Base-by-base conservation (phyloP, 64 coral and sea anemone species). In the Montipora foliosa region DNA sequence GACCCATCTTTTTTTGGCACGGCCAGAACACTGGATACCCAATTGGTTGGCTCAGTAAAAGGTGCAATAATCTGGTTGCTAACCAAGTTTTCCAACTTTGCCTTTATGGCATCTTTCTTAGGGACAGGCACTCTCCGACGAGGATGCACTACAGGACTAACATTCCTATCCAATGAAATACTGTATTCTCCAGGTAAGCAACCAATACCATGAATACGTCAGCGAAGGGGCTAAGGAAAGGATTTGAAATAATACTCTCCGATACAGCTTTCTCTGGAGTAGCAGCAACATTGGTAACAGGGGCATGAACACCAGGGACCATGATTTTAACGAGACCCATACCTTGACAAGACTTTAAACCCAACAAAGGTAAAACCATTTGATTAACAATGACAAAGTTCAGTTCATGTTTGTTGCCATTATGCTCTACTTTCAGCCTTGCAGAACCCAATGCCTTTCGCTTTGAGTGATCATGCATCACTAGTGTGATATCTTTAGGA, bases 381-480 rank as follows among this genome's bases (percentile, higher is more conserved):
- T 37, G 29, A 37, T 37, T 37, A 37, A 37, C 29, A 37, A 37
- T 37, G 25, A 90, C 68, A 88, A 80, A 90, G 89, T 90, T 80
- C 62, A 90, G 76, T 81, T 91, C 78, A 91, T 91, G 77, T 61
- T 81, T 91, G 89, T 50, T 91, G 48, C 89, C 77, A 47, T 91
- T 51, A 90, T 81, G 77, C 60, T 66, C 89, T 22, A 81, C 89
- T 70, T 81, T 74, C 77, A 72, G 58, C 77, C 89, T 81, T 49
- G 78, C 61, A 91, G 76, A 91, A 37, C 78, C 89, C 52, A 81
- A 47, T 64, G 89, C 77, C 77, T 91, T 91, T 91, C 89, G 44
- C 60, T 91, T 91, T 72, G 89, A 90, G 45, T 51, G 89, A 81
- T 81, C 20, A 53, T 81, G 77, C 89, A 91, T 91, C 6, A 91